Conservation (phyloP, 2,888 invertebrate genomes). For the Zygothrica quintamaculata region DNA sequence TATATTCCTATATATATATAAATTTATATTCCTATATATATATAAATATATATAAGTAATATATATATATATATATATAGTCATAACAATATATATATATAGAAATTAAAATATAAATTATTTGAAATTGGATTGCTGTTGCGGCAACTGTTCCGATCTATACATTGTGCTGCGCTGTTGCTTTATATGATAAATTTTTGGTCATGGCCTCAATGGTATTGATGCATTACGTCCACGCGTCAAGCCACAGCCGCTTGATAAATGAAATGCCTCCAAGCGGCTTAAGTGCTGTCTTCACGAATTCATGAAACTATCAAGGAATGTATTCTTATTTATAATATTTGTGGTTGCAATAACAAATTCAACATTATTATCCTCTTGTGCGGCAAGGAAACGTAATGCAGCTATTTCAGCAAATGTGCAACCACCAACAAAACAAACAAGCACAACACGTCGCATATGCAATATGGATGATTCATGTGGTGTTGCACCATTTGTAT, state of each 20-base stretch:
- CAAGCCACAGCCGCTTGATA: conserved; percentile 55
- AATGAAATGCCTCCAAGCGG: conserved; percentile 59
- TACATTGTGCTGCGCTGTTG: conserved; percentile 26
- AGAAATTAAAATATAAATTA: neutral
- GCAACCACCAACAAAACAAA: conserved; percentile 98
- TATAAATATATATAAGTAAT: neutral
- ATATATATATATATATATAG: conserved; percentile 7
- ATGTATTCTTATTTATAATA: conserved; percentile 94
- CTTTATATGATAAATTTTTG: conserved; percentile 23
- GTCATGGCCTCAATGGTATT: conserved; percentile 42
- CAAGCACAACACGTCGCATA: conserved; percentile 88
- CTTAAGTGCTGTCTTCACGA: conserved; percentile 60
- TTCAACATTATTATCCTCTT: conserved; percentile 93
- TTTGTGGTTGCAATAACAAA: conserved; percentile 96
- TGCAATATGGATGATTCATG: conserved; percentile 86
- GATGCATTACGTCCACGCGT: conserved; percentile 57
- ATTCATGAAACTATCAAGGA: conserved; percentile 90
- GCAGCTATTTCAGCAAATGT: conserved; percentile 97
- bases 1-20: too few relatives aligned
- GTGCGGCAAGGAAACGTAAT: conserved; percentile 89
- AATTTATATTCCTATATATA: too few relatives aligned
- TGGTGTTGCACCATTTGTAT: conserved; percentile 86
- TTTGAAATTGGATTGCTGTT: conserved; percentile 3
- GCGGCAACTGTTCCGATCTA: conserved; percentile 10
- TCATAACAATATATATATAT: neutral